These are phyloP conservation scores for Ochropacha duplaris DNA, from an alignment of 2,888 invertebrate genomes.

Conservation along the genomic window DNA sequence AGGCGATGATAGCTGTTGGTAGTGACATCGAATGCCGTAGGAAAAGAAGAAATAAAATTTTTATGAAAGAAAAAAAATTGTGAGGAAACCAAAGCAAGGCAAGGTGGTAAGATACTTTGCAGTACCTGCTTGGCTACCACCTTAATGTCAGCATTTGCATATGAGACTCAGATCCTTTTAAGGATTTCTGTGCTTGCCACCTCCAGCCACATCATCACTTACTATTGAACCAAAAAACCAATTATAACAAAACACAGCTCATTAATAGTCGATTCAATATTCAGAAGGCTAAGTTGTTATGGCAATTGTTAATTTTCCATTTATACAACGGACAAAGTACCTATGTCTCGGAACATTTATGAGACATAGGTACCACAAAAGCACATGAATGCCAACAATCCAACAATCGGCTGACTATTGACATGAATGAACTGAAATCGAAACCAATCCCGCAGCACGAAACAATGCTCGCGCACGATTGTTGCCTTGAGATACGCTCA, in stretches of 20 bases:
- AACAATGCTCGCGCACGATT: conserved; percentile 34
- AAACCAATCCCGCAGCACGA: conserved; percentile 30
- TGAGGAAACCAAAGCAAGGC: too few species aligned
- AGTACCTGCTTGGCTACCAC: too few species aligned
- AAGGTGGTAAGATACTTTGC: too few species aligned
- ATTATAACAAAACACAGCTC: conserved; percentile 1
- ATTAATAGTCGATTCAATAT: not conserved
- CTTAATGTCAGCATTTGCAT: too few species aligned
- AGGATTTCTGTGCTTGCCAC: too few species aligned
- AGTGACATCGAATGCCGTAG: too few species aligned
- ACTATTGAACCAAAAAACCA: too few species aligned
- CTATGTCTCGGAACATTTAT: not conserved
- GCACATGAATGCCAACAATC: conserved; percentile 16
- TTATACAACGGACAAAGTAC: not conserved
- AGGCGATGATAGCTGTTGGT: too few species aligned
- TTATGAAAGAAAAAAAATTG: too few species aligned
- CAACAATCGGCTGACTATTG: conserved; percentile 23
- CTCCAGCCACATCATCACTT: too few species aligned
- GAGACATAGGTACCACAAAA: conserved; percentile 2
- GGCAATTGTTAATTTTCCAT: not conserved
- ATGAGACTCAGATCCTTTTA: too few species aligned
- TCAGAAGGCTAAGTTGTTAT: not conserved
- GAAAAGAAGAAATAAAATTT: too few species aligned
- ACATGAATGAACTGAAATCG: conserved; percentile 42
- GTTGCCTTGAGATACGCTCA: conserved; percentile 15